Evolutionary conservation across 1,140 invertebrate species (phyloP).

Genomic region (Chrysomallon squamiferum): DNA sequence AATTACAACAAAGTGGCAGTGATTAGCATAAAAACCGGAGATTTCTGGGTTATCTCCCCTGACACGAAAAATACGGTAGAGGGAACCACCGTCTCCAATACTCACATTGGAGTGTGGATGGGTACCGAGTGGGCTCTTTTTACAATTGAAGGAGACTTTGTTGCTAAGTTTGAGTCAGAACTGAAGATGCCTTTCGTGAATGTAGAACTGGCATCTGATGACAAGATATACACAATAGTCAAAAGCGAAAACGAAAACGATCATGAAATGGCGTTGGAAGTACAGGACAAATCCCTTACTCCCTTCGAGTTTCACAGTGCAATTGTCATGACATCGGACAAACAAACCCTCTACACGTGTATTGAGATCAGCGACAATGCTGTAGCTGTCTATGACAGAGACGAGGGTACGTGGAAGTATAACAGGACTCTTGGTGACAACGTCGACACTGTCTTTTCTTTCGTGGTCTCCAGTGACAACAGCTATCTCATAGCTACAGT

Average conservation of each 20-base stretch:
- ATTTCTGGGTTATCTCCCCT: constrained; percentile 82
- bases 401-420: constrained; percentile 59
- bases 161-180: constrained; percentile 36
- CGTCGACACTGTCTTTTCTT: constrained; percentile 72
- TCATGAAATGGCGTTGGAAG: constrained; percentile 56
- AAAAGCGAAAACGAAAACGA: constrained; percentile 48
- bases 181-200: constrained; percentile 49
- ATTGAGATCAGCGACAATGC: constrained; percentile 62
- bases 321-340: constrained; percentile 64
- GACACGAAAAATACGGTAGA: constrained; percentile 70
- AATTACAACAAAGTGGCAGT: constrained; percentile 84
- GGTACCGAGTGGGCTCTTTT: constrained; percentile 52
- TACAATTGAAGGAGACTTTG: constrained; percentile 45
- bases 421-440: constrained; percentile 63
- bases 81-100: constrained; percentile 50
- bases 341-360: constrained; percentile 58
- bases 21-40: constrained; percentile 58
- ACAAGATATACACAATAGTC: constrained; percentile 42
- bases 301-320: constrained; percentile 79
- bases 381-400: constrained; percentile 54
- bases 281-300: constrained; percentile 65
- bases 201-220: constrained; percentile 38
- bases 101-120: constrained; percentile 56
- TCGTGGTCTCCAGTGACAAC: constrained; percentile 83
- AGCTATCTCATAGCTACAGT: constrained; percentile 82